Evolutionary conservation across 2,113 vertebrate species (phyloP), one percentile per base, ranked within the genome.

Genomic region (Vanacampus margaritifer): DNA sequence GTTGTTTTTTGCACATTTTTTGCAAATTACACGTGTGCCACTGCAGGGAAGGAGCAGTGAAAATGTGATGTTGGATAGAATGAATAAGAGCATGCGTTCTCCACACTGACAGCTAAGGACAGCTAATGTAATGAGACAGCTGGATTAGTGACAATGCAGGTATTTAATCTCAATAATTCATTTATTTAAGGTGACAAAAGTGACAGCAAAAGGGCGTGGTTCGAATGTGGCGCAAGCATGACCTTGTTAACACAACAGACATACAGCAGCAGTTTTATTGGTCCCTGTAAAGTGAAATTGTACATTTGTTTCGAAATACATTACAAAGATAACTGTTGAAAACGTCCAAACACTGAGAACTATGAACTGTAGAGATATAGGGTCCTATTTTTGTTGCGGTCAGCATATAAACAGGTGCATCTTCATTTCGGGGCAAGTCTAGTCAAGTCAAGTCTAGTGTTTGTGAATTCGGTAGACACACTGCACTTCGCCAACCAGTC

Each of bases 31-130:
- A 59, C 37, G 8, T 59, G 17, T 59, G 32, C 57, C 9, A 36
- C n/a, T 61, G 36, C 36, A 61, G 35, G 36, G 37, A 5, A n/a
- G n/a, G 13, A 9, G 13, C 37, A 39, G 13, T 9, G 13, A 14
- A 24, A 39, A 58, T 6, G 26, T 57, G 54, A 32, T 26, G 11
- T 24, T 57, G 54, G 26, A 17, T 28, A 3, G 26, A 54, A 54
- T 54, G 12, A 57, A 57, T 54, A 26, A 54, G 24, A 26, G 23
- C 23, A 6, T 57, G 54, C 32, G 10, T 57, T 57, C 2, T 8
- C 16, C 54, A 57, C 54, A 57, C 17, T 28, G 54, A 57, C 54
- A 57, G 26, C 26, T 57, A 57, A 57, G 54, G 54, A 57, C 54
- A 57, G 54, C 54, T 35, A 57, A 57, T 57, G 26, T 32, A 57